phyloP scores from a whole-genome alignment of 2,113 vertebrate genomes.

The Thunnus maccoyii region DNA sequence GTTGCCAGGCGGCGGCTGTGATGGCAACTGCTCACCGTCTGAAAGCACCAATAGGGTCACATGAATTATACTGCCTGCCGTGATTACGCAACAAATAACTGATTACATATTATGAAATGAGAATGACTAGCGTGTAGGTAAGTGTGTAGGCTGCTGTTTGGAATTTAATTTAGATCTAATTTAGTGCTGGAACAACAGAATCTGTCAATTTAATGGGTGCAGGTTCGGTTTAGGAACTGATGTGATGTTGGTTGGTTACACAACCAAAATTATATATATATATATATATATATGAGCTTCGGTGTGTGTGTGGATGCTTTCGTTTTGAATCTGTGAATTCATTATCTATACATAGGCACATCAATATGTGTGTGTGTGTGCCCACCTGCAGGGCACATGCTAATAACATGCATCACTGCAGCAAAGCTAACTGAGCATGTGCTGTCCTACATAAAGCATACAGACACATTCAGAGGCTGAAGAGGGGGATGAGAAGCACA shows the following conservation, averaged over 20 bases:
- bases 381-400: constrained; percentile 28
- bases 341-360: constrained; percentile 18
- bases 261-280: background rate
- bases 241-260: background rate
- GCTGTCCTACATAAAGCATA: constrained; percentile 8
- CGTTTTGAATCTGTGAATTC: background rate
- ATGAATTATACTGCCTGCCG: background rate
- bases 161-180: background rate
- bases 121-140: background rate
- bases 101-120: background rate
- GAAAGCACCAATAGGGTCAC: no score
- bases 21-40: no score
- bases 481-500: background rate
- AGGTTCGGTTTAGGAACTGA: background rate
- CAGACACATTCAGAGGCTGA: background rate
- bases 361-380: background rate
- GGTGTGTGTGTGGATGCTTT: background rate
- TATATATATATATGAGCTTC: background rate
- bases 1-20: no score
- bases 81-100: background rate
- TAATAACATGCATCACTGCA: constrained; percentile 42
- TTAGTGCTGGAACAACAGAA: background rate
- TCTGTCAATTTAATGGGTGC: background rate
- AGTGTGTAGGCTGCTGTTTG: constrained; percentile 14
- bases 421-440: constrained; percentile 4